These are phyloP conservation scores for Acinonyx jubatus DNA, from an alignment of 2,113 vertebrate species.

Conservation along the genomic window DNA sequence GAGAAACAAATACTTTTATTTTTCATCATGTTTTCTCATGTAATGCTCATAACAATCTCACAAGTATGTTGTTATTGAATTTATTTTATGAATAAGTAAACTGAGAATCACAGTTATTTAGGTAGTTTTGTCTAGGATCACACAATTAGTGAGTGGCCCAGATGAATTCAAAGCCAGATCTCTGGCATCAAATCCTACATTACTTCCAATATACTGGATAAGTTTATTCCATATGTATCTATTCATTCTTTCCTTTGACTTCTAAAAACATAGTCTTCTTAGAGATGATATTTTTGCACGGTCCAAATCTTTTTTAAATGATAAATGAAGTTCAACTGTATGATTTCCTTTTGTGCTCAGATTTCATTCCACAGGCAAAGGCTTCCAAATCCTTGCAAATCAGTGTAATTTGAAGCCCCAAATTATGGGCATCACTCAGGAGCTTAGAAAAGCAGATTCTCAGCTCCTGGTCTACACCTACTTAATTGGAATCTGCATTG, in stretches of 20 bases:
- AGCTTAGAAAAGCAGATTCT: neutral
- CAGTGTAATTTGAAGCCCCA: neutral
- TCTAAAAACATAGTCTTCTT: constrained; percentile 24
- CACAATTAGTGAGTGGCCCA: neutral
- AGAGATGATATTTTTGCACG: neutral
- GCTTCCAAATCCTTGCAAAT: neutral
- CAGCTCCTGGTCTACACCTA: neutral
- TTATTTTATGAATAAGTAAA: constrained; percentile 15
- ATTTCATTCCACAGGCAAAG: neutral
- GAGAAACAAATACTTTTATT: neutral
- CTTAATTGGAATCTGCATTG: neutral
- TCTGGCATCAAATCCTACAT: neutral
- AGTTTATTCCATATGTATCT: neutral
- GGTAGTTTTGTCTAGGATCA: neutral
- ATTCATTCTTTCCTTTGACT: constrained; percentile 37
- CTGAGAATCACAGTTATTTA: neutral
- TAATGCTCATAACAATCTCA: neutral
- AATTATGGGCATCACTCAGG: neutral
- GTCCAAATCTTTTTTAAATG: neutral
- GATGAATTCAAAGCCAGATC: constrained; percentile 5
- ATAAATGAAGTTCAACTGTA: neutral
- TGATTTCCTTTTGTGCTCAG: neutral
- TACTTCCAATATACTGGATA: neutral
- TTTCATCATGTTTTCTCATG: neutral
- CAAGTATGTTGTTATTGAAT: neutral